These are phyloP conservation scores for Paralvinella palmiformis DNA, from an alignment of 1,140 invertebrate species.

Conservation along the genomic window DNA sequence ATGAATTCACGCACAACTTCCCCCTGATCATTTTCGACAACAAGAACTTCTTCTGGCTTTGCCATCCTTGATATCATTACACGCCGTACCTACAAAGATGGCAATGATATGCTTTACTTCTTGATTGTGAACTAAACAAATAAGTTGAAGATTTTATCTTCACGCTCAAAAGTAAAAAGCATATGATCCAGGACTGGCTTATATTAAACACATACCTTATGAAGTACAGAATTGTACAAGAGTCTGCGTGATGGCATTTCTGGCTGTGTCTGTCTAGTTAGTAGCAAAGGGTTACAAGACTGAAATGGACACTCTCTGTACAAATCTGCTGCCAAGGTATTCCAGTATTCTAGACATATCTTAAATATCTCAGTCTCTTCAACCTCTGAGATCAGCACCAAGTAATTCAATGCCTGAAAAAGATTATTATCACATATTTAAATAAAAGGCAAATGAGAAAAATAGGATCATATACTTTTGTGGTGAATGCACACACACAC, in stretches of 20 bases:
- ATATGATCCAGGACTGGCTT: too few species aligned
- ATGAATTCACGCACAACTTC: slow-evolving; percentile 99
- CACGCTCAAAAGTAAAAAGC: too few species aligned
- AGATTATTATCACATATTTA: too few species aligned
- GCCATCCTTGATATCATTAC: slow-evolving; percentile 99
- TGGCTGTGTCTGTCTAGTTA: neutral
- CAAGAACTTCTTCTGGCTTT: slow-evolving; percentile 99
- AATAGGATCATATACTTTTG: too few species aligned
- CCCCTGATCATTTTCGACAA: slow-evolving; percentile 99
- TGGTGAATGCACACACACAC: too few species aligned
- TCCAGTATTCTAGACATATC: slow-evolving; percentile 99
- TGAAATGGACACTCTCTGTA: slow-evolving; percentile 63
- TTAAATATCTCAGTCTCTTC: slow-evolving; percentile 99
- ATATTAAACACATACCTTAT: slow-evolving; percentile 30
- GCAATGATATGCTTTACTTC: neutral
- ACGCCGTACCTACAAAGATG: slow-evolving; percentile 78
- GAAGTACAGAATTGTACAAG: slow-evolving; percentile 44
- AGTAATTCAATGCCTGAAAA: slow-evolving; percentile 75
- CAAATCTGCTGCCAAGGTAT: slow-evolving; percentile 81
- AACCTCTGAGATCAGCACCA: slow-evolving; percentile 95
- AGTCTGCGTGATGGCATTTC: slow-evolving; percentile 41
- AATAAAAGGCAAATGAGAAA: too few species aligned
- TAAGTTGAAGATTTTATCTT: too few species aligned
- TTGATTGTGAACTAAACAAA: neutral
- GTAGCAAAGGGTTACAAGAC: slow-evolving; percentile 1